Conservation (phyloP, 92 coral and sea anemone genomes). For the Virgularia gustaviana region DNA sequence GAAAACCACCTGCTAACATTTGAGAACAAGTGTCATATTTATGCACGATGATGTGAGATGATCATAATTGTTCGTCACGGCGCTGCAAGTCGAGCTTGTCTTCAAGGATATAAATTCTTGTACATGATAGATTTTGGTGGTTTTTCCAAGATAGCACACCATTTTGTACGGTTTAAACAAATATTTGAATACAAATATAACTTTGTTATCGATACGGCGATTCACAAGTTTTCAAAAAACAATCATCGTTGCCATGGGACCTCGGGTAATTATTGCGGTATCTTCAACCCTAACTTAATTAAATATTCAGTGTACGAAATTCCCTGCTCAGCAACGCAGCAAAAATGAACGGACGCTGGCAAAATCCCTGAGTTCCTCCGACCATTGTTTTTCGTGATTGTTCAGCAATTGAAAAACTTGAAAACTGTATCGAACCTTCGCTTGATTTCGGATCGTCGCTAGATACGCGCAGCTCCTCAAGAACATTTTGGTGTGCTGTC, state of each 20-base stretch:
- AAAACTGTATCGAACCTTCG: not conserved
- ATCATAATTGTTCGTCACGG: no score
- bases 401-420: not conserved
- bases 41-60: no score
- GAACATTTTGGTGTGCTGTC: not conserved
- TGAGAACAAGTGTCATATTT: no score
- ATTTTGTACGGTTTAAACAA: constrained; percentile 6
- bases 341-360: not conserved
- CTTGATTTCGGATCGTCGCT: no score
- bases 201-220: not conserved
- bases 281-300: constrained; percentile 17
- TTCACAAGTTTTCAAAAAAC: constrained; percentile 18
- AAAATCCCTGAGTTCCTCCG: no score
- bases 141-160: not conserved
- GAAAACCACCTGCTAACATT: no score
- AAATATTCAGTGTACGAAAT: constrained; percentile 32
- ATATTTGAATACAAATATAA: not conserved
- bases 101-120: no score
- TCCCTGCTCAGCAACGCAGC: not conserved
- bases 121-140: no score
- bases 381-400: not conserved
- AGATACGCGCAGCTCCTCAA: not conserved
- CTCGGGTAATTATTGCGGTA: constrained; percentile 33
- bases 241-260: not conserved
- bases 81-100: no score